These are phyloP conservation scores for Aphaenogaster rudis DNA, from an alignment of 1,140 invertebrate species.

Conservation along the genomic window DNA sequence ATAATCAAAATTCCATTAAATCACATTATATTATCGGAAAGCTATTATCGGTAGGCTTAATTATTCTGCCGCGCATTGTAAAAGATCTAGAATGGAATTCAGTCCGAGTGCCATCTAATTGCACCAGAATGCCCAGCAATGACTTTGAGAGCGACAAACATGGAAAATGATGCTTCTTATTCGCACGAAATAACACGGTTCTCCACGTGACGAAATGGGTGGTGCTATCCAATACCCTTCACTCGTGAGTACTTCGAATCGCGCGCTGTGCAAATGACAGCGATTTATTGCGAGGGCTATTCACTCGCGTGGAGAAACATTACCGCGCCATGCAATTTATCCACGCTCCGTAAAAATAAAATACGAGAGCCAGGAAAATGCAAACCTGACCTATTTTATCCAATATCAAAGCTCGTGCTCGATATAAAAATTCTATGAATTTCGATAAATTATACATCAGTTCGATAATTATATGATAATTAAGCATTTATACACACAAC, in stretches of 20 bases:
- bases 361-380: neutral
- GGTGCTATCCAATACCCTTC: conserved; percentile 58
- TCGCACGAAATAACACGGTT: conserved; percentile 50
- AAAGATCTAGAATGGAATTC: neutral
- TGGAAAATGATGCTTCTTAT: conserved; percentile 66
- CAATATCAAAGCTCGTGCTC: neutral
- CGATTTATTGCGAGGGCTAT: conserved; percentile 54
- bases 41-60: neutral
- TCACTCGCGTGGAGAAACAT: conserved; percentile 39
- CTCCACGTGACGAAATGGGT: conserved; percentile 46
- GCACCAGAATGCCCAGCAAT: conserved; percentile 78
- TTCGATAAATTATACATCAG: neutral
- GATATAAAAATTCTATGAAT: neutral
- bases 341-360: conserved; percentile 20
- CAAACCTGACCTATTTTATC: conserved; percentile 30
- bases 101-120: conserved; percentile 68
- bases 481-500: neutral
- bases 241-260: conserved; percentile 24
- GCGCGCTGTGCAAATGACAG: conserved; percentile 33
- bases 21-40: neutral
- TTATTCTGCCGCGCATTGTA: neutral
- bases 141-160: conserved; percentile 81
- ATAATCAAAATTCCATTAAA: neutral
- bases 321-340: conserved; percentile 32
- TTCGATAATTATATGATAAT: neutral